Evolutionary conservation across 2,113 vertebrate species (phyloP).

Genomic region (Catharus bicknelli): DNA sequence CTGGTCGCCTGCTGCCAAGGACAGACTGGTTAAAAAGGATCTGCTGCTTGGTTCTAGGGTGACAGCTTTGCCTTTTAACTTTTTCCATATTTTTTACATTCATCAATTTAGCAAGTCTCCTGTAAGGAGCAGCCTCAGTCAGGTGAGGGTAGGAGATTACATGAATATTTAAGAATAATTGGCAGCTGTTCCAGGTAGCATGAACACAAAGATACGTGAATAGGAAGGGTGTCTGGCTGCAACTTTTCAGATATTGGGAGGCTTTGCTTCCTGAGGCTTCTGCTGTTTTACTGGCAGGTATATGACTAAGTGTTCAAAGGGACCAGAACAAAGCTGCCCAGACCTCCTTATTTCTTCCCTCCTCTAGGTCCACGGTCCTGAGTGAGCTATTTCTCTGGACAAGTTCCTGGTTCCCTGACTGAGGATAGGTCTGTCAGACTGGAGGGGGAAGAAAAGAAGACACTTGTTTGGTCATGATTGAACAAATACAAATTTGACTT

Average conservation of each 20-base stretch:
- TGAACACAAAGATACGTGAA: neutral
- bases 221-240: neutral
- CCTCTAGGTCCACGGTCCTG: neutral
- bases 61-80: neutral
- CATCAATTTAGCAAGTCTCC: neutral
- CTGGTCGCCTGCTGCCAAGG: neutral
- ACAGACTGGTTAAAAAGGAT: neutral
- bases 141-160: neutral
- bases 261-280: neutral
- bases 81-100: neutral
- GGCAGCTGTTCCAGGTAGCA: neutral
- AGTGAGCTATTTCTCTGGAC: neutral
- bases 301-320: fast-evolving
- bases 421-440: neutral
- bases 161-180: neutral
- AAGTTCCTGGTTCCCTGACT: neutral
- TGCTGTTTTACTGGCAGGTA: neutral
- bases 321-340: neutral
- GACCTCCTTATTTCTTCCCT: neutral
- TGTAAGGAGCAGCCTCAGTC: neutral
- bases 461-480: neutral
- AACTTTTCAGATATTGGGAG: neutral
- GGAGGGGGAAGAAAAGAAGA: fast-evolving
- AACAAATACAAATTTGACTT: neutral
- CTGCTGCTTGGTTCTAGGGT: neutral